These are phyloP conservation scores for Deilephila elpenor DNA, from an alignment of 2,888 invertebrate genomes.

Conservation along the genomic window DNA sequence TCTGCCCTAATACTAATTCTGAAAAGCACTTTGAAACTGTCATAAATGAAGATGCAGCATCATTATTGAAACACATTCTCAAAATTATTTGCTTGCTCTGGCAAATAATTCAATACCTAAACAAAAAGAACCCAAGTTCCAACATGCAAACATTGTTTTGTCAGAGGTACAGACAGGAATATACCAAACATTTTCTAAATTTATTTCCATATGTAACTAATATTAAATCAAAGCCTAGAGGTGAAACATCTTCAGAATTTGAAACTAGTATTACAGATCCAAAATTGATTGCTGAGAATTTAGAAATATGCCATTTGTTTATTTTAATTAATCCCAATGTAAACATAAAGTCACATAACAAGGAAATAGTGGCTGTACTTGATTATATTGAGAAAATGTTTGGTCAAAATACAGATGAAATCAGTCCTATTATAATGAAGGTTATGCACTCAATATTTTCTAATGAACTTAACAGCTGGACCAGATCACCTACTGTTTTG, in stretches of 20 bases:
- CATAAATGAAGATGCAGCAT: slow-evolving; percentile 86
- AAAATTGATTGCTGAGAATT: slow-evolving; percentile 68
- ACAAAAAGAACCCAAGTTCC: slow-evolving; percentile 62
- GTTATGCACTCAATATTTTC: slow-evolving; percentile 69
- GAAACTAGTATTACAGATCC: slow-evolving; percentile 69
- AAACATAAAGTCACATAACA: slow-evolving; percentile 64
- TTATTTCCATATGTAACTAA: slow-evolving; percentile 85
- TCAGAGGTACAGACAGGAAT: slow-evolving; percentile 79
- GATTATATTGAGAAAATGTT: slow-evolving; percentile 82
- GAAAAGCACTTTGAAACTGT: slow-evolving; percentile 75
- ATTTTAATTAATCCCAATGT: slow-evolving; percentile 75
- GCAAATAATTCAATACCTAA: slow-evolving; percentile 67
- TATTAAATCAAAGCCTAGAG: slow-evolving; percentile 62
- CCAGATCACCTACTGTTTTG: slow-evolving; percentile 61
- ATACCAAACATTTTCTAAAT: slow-evolving; percentile 83
- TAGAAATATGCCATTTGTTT: slow-evolving; percentile 75
- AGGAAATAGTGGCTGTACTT: slow-evolving; percentile 69
- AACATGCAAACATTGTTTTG: slow-evolving; percentile 81
- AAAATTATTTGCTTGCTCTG: slow-evolving; percentile 87
- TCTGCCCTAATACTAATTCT: slow-evolving; percentile 80
- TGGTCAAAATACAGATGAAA: slow-evolving; percentile 54
- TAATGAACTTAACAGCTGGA: slow-evolving; percentile 68
- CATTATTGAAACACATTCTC: slow-evolving; percentile 86
- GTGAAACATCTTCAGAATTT: slow-evolving; percentile 47
- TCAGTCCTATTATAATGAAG: slow-evolving; percentile 61